Evolutionary conservation across 2,888 invertebrate species (phyloP), one percentile per base, ranked within the genome.

Genomic region (Auanema freiburgensis): DNA sequence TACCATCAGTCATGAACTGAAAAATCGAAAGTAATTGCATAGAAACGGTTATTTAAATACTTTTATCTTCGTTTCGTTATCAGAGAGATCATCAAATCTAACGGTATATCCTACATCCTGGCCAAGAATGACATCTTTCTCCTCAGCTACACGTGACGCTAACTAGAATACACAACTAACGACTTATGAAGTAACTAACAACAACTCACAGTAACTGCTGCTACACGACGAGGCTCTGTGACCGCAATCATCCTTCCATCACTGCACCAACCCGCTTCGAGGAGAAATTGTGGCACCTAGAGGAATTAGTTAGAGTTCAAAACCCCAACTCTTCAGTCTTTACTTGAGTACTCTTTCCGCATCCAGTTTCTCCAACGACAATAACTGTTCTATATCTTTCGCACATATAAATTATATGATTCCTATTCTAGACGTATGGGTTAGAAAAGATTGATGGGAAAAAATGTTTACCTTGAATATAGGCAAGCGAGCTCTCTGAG

Each of bases 1-100:
- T 91, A 0, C 97, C 97, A 86, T 98, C 97, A 0, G 97, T 97
- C 90, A 98, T 90, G 80, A 91, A 97, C 91, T 93, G 86, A 12
- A 85, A 84, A 63, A 3, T 33, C 8, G 4, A 33, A 33, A 33
- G 66, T 43, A n/a, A n/a, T n/a, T n/a, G n/a, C n/a, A n/a, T 1
- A 14, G 3, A 4, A 16, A 23, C 8, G 40, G 4, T n/a, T 41
- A 25, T 8, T 60, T 23, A 33, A 51, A 0, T 25, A 85, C 85
- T 79, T 86, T 86, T 33, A 87, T 83, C 74, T 83, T 83, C 1
- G 87, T 88, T 24, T 73, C 70, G 23, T 77, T 70, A 16, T 83
- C 84, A 21, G 76, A 72, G 10, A 74, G 78, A 65, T 87, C 85
- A 70, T 88, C 87, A 82, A 88, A 88, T 63, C 88, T 89, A 57